Conservation (phyloP, 37 sponge, comb jelly and placozoan genomes). For the Halichondria panicea region DNA sequence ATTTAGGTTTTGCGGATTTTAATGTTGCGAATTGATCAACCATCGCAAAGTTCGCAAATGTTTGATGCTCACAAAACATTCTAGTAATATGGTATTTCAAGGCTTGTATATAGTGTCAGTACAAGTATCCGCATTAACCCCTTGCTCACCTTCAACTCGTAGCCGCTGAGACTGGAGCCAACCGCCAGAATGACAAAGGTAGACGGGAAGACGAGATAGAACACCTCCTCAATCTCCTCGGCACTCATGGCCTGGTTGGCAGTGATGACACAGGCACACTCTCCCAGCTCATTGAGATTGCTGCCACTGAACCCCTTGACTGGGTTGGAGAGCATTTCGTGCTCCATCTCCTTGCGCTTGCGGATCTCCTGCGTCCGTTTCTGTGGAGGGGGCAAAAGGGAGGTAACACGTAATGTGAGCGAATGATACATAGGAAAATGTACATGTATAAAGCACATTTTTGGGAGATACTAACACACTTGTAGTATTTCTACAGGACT, state of each 20-base stretch:
- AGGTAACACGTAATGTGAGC: too few relatives aligned
- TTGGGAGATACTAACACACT: too few relatives aligned
- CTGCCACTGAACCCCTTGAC: conserved; percentile 81
- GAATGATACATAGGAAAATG: too few relatives aligned
- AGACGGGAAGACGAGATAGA: conserved; percentile 72
- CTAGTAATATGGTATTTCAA: too few relatives aligned
- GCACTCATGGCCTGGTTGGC: conserved; percentile 56
- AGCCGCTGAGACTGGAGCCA: conserved; percentile 83
- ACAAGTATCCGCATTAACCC: too few relatives aligned
- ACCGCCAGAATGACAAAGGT: conserved; percentile 72
- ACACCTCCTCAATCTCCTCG: conserved; percentile 76
- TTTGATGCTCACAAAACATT: too few relatives aligned
- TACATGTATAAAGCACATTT: too few relatives aligned
- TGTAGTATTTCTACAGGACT: too few relatives aligned
- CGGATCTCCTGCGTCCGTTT: conserved; percentile 71
- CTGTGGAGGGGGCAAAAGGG: conserved; percentile 19
- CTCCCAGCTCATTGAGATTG: conserved; percentile 74
- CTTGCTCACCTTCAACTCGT: conserved; percentile 77
- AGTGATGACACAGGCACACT: conserved; percentile 57
- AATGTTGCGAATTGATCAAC: too few relatives aligned
- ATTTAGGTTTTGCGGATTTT: too few relatives aligned
- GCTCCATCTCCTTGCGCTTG: conserved; percentile 85
- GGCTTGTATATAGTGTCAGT: background rate
- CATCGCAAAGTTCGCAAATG: too few relatives aligned
- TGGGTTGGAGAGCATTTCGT: conserved; percentile 83